Evolutionary conservation across 2,113 vertebrate genomes (phyloP), one percentile per base, ranked within the genome.

Genomic region (Heptranchias perlo): DNA sequence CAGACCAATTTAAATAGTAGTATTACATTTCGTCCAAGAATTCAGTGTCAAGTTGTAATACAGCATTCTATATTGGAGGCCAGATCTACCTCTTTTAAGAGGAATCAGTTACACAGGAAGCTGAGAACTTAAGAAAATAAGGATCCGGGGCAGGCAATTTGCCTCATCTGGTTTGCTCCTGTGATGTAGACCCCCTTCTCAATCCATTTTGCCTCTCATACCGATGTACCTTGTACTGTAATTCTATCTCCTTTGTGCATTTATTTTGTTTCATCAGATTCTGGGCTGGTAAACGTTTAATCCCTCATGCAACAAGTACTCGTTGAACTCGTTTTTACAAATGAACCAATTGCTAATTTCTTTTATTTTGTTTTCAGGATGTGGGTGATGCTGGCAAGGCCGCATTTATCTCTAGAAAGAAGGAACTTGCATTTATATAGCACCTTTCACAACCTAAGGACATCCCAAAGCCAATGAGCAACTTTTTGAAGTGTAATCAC

Each of bases 1-100:
- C 92, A 67, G 94, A 35, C 23, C 44, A 69, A 35, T 95, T 95
- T 18, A 95, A 69, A 52, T 95, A 95, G 64, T 52, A 28, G 65
- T 49, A 95, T 95, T 73, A 69, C 94, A 52, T 47, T 69, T 49
- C 64, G 18, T 28, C 64, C 47, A 69, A 49, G 64, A 69, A 69
- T 52, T 49, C 65, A 47, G 92, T 14, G 39, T 28, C n/a, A 47
- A 65, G 62, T 65, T 94, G 35, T 13, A 94, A 23, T 65, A 44
- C 92, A 47, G 92, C 61, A 13, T 47, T 7, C 23, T 64, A 11
- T 13, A 91, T 23, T 94, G 92, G 47, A 65, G 44, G 44, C 62
- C n/a, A 23, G 10, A 23, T 47, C 25, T 11, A 67, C 62, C 31
- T 52, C 64, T 49, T 69, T 95, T 95, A 73, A 25, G 64, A 47